Evolutionary conservation across 64 coral and sea anemone genomes (phyloP).

Genomic region (Orbicella faveolata): DNA sequence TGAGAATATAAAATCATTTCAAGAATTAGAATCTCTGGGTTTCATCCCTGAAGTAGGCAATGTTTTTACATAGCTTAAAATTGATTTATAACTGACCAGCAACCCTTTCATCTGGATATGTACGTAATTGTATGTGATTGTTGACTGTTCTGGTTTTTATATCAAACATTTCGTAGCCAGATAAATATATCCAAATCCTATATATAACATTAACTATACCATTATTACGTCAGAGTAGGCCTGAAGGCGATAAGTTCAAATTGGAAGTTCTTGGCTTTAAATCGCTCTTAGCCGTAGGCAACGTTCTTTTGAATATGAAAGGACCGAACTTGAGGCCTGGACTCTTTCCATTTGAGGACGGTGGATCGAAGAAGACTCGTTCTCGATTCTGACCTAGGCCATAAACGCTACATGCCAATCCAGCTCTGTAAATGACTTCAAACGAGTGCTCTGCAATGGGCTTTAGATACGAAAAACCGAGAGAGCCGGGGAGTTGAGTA

Average conservation of each 20-base stretch:
- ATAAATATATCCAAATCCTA: not conserved
- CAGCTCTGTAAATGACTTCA: slow-evolving; percentile 81
- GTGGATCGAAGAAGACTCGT: slow-evolving; percentile 64
- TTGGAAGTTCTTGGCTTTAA: not conserved
- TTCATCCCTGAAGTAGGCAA: too few species aligned
- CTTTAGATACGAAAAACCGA: slow-evolving; percentile 67
- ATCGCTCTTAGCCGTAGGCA: not conserved
- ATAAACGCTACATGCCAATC: slow-evolving; percentile 72
- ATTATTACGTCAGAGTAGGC: not conserved
- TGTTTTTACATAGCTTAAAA: too few species aligned
- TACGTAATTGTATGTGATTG: too few species aligned
- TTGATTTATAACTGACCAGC: too few species aligned
- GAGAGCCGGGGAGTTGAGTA: slow-evolving; percentile 75
- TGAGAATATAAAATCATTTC: too few species aligned
- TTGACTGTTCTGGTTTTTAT: too few species aligned
- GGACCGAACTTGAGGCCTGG: slow-evolving; percentile 82
- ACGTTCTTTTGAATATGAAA: slow-evolving; percentile 74
- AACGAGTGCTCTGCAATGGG: slow-evolving; percentile 60
- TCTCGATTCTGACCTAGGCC: slow-evolving; percentile 92
- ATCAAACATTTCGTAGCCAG: too few species aligned
- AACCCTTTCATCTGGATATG: too few species aligned
- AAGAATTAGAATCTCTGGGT: too few species aligned
- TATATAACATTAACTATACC: not conserved
- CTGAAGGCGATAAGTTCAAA: not conserved
- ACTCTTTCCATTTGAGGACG: slow-evolving; percentile 36